Evolutionary conservation across 2,113 vertebrate species (phyloP), one percentile per base, ranked within the genome.

Genomic region (Bothrops jararaca): DNA sequence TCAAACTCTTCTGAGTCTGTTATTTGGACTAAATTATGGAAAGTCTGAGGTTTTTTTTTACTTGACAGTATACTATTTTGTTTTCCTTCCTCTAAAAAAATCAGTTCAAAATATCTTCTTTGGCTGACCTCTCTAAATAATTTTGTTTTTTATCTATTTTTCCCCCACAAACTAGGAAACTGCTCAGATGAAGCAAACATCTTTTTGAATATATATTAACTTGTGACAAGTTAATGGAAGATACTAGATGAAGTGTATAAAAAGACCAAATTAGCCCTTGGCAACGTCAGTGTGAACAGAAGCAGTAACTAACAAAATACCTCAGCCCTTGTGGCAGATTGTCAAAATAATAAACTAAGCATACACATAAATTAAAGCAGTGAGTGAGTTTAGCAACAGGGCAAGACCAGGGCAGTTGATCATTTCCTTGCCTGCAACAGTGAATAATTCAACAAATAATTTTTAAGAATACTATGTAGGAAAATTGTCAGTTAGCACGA

Each of bases 41-140:
- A 95, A 95, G 20, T 86, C 18, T 80, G 74, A 18, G 34, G 89
- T 15, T 86, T 18, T 89, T 13, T 89, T 13, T 53, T 34, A 74
- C 6, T 90, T 74, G 90, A 74, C 34, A 50, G 23, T 11, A 39
- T 93, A 95, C 88, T 95, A 90, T 85, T 94, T 94, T 86, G 60
- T 93, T 90, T 74, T 23, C 39, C 91, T 74, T 23, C 24, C 90
- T 92, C 91, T 88, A 60, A 69, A 93, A 86, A 91, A 85, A 20
- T 89, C 48, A 93, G 64, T 20, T 86, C 90, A 93, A 22, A 56
- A 90, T 87, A 91, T 89, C 95, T 88, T 74, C 90, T 94, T 92
- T 93, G 85, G 92, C 90, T 90, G 54, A 92, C 69, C 85, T 2
- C 8, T 69, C 74, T 29, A 88, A 60, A 92, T 50, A 86, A 87